phyloP scores from a whole-genome alignment of 2,113 vertebrate genomes.

The Chascanopsetta lugubris region DNA sequence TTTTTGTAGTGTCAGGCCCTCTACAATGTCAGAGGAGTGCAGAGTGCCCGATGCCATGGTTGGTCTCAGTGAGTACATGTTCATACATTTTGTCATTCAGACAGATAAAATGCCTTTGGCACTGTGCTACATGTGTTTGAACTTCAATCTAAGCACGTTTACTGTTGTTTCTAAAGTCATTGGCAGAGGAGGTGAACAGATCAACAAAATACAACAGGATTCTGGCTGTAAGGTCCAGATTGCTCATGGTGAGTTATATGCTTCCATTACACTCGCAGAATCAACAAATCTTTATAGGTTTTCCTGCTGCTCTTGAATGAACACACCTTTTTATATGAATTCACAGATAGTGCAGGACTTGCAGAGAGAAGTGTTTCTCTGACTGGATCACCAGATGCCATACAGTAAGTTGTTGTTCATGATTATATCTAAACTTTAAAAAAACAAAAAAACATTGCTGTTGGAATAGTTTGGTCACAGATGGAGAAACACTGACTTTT shows the following conservation, averaged over 20 bases:
- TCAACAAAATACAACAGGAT: slow-evolving; percentile 96
- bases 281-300: background rate
- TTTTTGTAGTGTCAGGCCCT: slow-evolving; percentile 71
- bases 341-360: slow-evolving; percentile 88
- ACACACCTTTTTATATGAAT: background rate
- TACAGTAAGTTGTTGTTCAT: slow-evolving; percentile 82
- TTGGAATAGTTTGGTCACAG: too few relatives aligned
- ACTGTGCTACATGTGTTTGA: background rate
- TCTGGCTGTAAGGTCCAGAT: slow-evolving; percentile 97
- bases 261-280: background rate
- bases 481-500: too few relatives aligned
- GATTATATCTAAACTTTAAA: background rate
- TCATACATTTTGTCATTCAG: background rate
- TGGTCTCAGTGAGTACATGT: slow-evolving; percentile 89
- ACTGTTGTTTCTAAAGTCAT: slow-evolving; percentile 82
- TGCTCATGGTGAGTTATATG: slow-evolving; percentile 85
- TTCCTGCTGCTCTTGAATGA: background rate
- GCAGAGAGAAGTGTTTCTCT: slow-evolving; percentile 89
- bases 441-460: too few relatives aligned
- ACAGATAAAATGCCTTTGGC: background rate
- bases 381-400: slow-evolving; percentile 87
- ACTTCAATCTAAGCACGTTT: slow-evolving; percentile 15
- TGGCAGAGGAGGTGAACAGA: slow-evolving; percentile 93
- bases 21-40: slow-evolving; percentile 89
- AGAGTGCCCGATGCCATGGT: slow-evolving; percentile 94